Base-by-base conservation (phyloP, 2,888 invertebrate species). In the Physocephala rufipes region DNA sequence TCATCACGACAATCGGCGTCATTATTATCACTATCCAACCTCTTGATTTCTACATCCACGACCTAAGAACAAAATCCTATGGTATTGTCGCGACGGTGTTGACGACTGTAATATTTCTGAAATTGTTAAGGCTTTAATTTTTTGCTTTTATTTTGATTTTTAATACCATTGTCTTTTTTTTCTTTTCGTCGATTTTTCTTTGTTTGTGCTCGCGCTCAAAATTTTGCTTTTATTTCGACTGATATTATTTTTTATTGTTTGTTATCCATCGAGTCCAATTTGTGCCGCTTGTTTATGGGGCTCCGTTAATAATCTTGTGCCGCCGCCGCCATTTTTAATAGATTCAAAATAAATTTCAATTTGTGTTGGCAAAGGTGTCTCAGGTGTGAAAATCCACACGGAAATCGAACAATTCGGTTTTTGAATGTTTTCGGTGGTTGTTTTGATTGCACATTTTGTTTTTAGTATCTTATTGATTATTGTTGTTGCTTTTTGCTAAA, bases 371-470 rank as follows among this genome's bases (percentile, higher is more conserved):
- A 36, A 36, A 36, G 36, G 80, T 80, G 78, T 81, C 82, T 82
- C 82, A 82, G 82, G 84, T 82, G 82, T 84, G 82, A 82, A 82
- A 84, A 77, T 75, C 74, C 76, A 77, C 76, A 76, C 76, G 76
- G 77, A 76, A 76, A 76, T 78, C 74, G 75, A 78, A 74, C 62
- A 24, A 26, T 59, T 47, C 19, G 36, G 43, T 55, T 67, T 61
- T 36, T 62, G n/a, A n/a, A 36, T 9, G 5, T 47, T 15, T 21
- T 21, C 49, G 43, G 55, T 55, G 13, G 3, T 53, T 7, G 1
- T n/a, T 53, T 16, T 1, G 16, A 51, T 30, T 28, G 49, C 47
- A 36, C 21, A 9, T 63, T 63, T 47, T 26, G 16, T 1, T 24
- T 21, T n/a, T 24, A 19, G 12, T 4, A 15, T 4, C 15, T 7